Evolutionary conservation across 2,113 vertebrate genomes (phyloP), one percentile per base, ranked within the genome.

Genomic region (Spheniscus mendiculus): DNA sequence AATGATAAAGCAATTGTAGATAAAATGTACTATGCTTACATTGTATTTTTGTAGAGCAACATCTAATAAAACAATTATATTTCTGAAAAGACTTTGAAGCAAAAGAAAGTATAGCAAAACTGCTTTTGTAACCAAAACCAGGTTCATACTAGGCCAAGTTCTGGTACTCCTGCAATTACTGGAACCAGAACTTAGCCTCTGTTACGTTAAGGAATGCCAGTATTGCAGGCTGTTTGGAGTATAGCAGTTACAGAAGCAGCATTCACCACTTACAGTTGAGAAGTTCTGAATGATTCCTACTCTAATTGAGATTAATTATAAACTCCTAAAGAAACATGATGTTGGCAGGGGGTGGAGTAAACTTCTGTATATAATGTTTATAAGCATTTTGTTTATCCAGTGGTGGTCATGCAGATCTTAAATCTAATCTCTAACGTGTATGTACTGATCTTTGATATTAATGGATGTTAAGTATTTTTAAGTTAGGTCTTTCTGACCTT

Each of bases 41-140:
- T 67, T 84, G 34, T 92, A 69, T 85, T 96, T 93, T 95, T 92
- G 29, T 93, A 95, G 81, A 89, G 27, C 32, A 20, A n/a, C 20
- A 36, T 59, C 42, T 79, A 58, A 45, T 85, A 42, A 62, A 83
- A 80, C 42, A 76, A 27, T 55, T 67, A 29, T 1, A 12, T 86
- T 83, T 89, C 70, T 93, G 83, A 82, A 45, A 84, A 85, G 55
- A 77, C 22, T 70, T 90, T 6, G 58, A 96, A 36, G 56, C 11
- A 52, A 50, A 69, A 50, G 65, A 45, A 79, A 89, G 59, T 23
- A 78, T 8, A 52, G 29, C 44, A 32, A 76, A 79, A 40, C 61
- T 93, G 86, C 83, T 89, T 81, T 65, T 73, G 63, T 70, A 82
- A 67, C 67, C 63, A 92, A 94, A 83, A 20, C 50, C 19, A 53